Percentiles rank a stretch among this genome's conserved stretches.
These are phyloP conservation scores for Panthera uncia DNA, from an alignment of 2,113 vertebrate species.

Conservation along the genomic window DNA sequence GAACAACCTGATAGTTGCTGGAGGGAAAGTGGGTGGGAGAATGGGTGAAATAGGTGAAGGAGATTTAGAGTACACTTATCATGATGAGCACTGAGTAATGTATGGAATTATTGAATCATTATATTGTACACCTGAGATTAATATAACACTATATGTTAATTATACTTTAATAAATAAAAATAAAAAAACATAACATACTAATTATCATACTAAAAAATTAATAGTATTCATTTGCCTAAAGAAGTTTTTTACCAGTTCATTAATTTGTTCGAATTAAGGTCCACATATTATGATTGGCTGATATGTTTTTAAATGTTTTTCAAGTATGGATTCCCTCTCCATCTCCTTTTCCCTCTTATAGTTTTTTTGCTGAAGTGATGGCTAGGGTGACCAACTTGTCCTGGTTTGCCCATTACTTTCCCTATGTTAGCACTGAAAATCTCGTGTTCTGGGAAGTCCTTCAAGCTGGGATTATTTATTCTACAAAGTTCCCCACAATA, in stretches of 20 bases:
- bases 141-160: background rate
- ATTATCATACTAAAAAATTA: background rate
- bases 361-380: background rate
- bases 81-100: background rate
- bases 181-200: background rate
- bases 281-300: background rate
- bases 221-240: background rate
- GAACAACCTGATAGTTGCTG: background rate
- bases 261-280: background rate
- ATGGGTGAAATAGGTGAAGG: background rate
- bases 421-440: background rate
- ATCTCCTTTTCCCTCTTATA: background rate
- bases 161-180: background rate
- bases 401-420: background rate
- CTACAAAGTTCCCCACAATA: background rate
- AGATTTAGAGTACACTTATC: background rate
- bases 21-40: background rate
- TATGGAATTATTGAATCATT: background rate
- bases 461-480: background rate
- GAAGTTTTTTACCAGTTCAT: background rate
- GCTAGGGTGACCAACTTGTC: background rate
- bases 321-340: background rate
- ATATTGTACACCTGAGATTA: background rate
- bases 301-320: background rate
- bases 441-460: background rate